Evolutionary conservation across 2,113 vertebrate genomes (phyloP).

Genomic region (Perca fluviatilis): DNA sequence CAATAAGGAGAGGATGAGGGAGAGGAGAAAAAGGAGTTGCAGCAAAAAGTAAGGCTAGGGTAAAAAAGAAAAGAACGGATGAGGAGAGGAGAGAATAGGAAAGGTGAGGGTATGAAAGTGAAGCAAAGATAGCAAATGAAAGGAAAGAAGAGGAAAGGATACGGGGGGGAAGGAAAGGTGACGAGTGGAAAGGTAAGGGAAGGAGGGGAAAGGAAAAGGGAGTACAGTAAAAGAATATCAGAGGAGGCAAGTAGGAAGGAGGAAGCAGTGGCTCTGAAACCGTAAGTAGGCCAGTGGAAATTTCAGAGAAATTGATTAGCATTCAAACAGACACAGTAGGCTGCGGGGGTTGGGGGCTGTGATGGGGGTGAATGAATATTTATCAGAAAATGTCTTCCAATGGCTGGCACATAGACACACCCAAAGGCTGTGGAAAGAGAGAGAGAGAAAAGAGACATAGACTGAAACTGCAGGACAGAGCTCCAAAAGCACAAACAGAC

Average conservation of each 20-base stretch:
- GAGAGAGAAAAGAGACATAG: neutral
- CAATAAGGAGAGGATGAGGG: too few relatives aligned
- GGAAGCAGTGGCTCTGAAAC: slow-evolving; percentile 42
- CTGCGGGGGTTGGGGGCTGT: slow-evolving; percentile 30
- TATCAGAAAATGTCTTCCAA: slow-evolving; percentile 69
- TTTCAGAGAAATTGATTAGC: slow-evolving; percentile 82
- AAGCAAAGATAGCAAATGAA: neutral
- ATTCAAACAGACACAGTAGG: slow-evolving; percentile 76
- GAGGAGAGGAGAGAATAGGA: neutral
- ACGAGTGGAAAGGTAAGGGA: neutral
- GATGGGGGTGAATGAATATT: slow-evolving; percentile 71
- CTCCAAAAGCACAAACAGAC: slow-evolving; percentile 14
- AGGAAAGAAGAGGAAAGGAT: neutral
- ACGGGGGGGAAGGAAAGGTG: neutral
- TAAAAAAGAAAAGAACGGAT: too few relatives aligned
- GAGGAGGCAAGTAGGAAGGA: slow-evolving; percentile 21
- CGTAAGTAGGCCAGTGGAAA: slow-evolving; percentile 77
- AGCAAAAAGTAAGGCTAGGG: too few relatives aligned
- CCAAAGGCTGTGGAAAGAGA: slow-evolving; percentile 52
- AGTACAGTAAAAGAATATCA: neutral
- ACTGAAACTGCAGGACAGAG: slow-evolving; percentile 27
- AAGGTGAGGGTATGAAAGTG: neutral
- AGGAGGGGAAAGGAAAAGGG: neutral
- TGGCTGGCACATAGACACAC: slow-evolving; percentile 56
- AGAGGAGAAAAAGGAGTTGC: too few relatives aligned